Base-by-base conservation (phyloP, 2,888 invertebrate species). In the Andrena marginata region DNA sequence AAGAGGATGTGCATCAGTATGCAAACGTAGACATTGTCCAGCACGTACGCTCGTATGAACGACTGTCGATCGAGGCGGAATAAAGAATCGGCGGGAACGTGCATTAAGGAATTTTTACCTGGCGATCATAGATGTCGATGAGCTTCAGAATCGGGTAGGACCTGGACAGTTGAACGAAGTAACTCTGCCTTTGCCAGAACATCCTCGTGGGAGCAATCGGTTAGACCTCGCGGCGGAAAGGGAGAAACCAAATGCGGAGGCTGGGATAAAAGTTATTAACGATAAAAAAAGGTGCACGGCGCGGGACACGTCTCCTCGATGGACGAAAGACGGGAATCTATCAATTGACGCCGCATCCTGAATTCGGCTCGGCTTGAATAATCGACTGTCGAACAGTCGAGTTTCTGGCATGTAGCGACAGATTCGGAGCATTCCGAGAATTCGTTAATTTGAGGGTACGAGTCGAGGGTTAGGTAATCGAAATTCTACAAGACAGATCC, bases 1-100 rank as follows among this genome's bases (percentile, higher is more conserved):
- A 93, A 91, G 16, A 93, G 54, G 33, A 91, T 73, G 77, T 93
- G 92, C 81, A 91, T 89, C 60, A 92, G 83, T 71, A 93, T 83
- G 77, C 92, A 93, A 13, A 93, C 84, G 73, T 88, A 91, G 35
- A 90, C 79, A 72, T 93, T 93, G 83, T 93, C 93, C 88, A 92
- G 85, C 76, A 94, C 69, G 68, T 93, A 91, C 63, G 88, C 89
- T 7, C 92, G 91, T 85, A 94, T 86, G 67, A 93, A 92, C 0
- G 92, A 92, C 94, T 94, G 84, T 0, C 74, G 54, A 71, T 6
- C 10, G 16, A 20, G 31, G 70, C 16, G 49, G 49, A 23, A 64
- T 59, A 31, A 31, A 16, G n/a, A 65, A 42, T 63, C 26, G 48
- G 13, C 10, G 23, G n/a, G 13, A 49, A 81, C 4, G 8, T 8